Base-by-base conservation (phyloP, 2,888 invertebrate genomes). In the Caenorhabditis sp. region DNA sequence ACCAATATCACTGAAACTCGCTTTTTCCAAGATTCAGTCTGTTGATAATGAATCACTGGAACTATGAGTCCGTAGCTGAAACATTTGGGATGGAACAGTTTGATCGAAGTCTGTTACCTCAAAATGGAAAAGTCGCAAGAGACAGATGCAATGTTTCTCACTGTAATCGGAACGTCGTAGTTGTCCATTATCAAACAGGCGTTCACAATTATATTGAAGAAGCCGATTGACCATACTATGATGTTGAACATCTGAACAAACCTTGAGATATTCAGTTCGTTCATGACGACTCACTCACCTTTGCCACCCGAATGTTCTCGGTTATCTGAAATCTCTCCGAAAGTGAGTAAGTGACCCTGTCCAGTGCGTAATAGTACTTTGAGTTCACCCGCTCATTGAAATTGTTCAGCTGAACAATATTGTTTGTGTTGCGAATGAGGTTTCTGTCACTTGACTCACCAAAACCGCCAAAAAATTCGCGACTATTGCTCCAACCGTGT, bases 171-270 rank as follows among this genome's bases (percentile, higher is more conserved):
- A 15, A 73, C 55, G 11, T 73, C 53, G 37, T 65, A 73, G 46
- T 73, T 73, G 17, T 73, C 73, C 8, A 66, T 24, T 13, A 73
- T 73, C 8, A 73, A 39, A 13, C 65, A 73, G 20, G 39, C n/a
- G n/a, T 73, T 73, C 24, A 65, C 73, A 32, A 73, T 59, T 9
- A 50, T 15, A 26, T 73, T 73, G 65, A 73, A 73, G 24, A 73
- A 59, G 3, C 73, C 52, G 15, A 73, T 73, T 2, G 63, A 65
- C 43, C 43, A 73, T 2, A 73, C 73, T 8, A 73, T 73, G 17
- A 53, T 59, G 46, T 73, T 45, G 52, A 73, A 73, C 53, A 65
- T 72, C 61, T 68, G 27, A 26, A 56, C 35, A 37, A 20, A 5
- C 7, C 32, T 37, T 3, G 26, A 9, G 26, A 20, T 45, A 9